Conservation (phyloP, 2,888 invertebrate genomes). For the Oscheius sp. region DNA sequence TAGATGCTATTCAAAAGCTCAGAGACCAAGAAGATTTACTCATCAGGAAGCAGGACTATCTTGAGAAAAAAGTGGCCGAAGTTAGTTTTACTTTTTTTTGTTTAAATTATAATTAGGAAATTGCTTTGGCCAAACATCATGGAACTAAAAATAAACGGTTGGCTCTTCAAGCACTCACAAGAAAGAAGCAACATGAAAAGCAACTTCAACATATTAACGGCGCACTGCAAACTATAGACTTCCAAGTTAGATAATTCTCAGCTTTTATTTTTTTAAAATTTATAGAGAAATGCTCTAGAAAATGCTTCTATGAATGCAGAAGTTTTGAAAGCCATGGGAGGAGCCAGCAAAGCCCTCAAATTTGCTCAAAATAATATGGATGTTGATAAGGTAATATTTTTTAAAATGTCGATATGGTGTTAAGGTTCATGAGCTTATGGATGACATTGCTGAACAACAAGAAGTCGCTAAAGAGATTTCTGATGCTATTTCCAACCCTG, state of each 20-base stretch:
- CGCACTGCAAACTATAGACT: constrained; percentile 63
- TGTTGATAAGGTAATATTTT: constrained; percentile 59
- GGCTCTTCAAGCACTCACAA: constrained; percentile 86
- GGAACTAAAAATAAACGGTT: constrained; percentile 93
- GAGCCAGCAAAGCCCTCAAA: constrained; percentile 93
- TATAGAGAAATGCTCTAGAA: constrained; percentile 89
- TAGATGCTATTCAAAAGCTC: constrained; percentile 95
- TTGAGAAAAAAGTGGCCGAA: constrained; percentile 82
- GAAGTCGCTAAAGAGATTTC: constrained; percentile 97
- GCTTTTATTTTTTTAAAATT: neutral
- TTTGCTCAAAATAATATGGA: constrained; percentile 88
- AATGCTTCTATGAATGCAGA: constrained; percentile 97
- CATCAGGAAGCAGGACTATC: constrained; percentile 92
- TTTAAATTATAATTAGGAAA: constrained; percentile 78
- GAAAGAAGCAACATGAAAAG: constrained; percentile 90
- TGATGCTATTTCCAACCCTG: constrained; percentile 96
- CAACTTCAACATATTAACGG: constrained; percentile 97
- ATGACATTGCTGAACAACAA: constrained; percentile 98
- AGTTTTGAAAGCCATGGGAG: constrained; percentile 94
- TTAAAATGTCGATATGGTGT: too few relatives aligned
- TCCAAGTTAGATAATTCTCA: too few relatives aligned
- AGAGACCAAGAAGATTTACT: constrained; percentile 96
- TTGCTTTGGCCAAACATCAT: constrained; percentile 86
- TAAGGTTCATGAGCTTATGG: constrained; percentile 98
- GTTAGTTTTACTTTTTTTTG: constrained; percentile 73